These are phyloP conservation scores for Drosophila watanabei DNA, from an alignment of 1,140 invertebrate genomes.

Conservation along the genomic window DNA sequence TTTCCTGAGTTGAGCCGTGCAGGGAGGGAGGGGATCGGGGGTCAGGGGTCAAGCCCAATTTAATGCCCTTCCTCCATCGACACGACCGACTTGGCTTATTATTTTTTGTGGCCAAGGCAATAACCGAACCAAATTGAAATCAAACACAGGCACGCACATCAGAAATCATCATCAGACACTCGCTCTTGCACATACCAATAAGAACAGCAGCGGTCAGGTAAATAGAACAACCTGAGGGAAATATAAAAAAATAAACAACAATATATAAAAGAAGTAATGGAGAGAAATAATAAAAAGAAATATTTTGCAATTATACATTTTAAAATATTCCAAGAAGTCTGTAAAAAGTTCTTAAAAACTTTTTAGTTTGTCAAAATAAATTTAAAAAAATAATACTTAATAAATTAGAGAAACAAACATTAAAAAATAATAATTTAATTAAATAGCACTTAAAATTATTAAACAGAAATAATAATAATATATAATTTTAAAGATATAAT, in stretches of 20 bases:
- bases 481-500: no score
- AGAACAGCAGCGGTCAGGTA: not conserved
- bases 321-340: not conserved
- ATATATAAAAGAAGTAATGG: not conserved
- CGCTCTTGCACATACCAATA: conserved; percentile 15
- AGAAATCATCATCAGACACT: conserved; percentile 45
- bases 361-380: no score
- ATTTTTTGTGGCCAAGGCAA: conserved; percentile 77
- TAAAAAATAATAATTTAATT: no score
- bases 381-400: no score
- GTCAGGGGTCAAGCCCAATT: conserved; percentile 48
- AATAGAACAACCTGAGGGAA: not conserved
- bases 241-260: not conserved
- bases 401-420: no score
- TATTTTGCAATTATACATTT: no score
- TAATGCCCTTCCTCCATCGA: conserved; percentile 49
- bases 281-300: not conserved
- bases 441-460: no score
- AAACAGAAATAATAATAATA: no score
- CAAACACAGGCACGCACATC: conserved; percentile 63
- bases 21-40: not conserved
- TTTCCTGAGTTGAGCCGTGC: not conserved
- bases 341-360: not conserved
- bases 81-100: conserved; percentile 66
- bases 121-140: conserved; percentile 78